Percentiles rank a stretch among this genome's conserved stretches.
Conservation (phyloP, 2,797 vertebrate species). For the Setipinna tenuifilis region DNA sequence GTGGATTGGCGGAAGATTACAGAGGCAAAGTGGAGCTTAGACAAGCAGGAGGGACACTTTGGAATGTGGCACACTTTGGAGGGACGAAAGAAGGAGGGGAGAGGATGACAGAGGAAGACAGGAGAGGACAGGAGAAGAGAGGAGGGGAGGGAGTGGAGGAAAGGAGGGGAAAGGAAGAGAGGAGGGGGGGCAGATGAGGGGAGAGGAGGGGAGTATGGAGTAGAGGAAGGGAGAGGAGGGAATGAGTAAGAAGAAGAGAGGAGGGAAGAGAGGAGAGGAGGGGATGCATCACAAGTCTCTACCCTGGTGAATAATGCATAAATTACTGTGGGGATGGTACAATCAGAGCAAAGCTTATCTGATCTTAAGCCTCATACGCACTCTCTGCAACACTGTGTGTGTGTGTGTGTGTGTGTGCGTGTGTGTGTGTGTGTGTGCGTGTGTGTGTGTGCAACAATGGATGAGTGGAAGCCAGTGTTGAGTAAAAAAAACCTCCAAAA, state of each 20-base stretch:
- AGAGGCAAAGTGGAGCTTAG: too few relatives aligned
- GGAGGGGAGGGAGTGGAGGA: too few relatives aligned
- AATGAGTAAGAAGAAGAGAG: not conserved
- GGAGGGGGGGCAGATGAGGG: too few relatives aligned
- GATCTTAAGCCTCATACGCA: constrained; percentile 20
- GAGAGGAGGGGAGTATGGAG: too few relatives aligned
- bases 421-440: constrained; percentile 13
- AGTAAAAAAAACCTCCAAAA: not conserved
- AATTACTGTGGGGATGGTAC: not conserved
- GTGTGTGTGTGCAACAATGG: constrained; percentile 1
- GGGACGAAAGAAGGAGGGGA: too few relatives aligned
- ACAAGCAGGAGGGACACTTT: too few relatives aligned
- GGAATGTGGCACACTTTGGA: too few relatives aligned
- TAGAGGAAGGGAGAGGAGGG: too few relatives aligned
- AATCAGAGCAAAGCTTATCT: constrained; percentile 23
- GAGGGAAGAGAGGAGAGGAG: not conserved
- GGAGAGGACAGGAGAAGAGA: not conserved
- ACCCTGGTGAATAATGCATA: constrained; percentile 14
- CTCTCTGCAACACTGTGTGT: constrained; percentile 20
- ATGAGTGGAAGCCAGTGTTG: not conserved
- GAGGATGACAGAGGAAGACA: not conserved
- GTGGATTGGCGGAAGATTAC: too few relatives aligned
- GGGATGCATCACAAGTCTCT: not conserved
- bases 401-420: not conserved
- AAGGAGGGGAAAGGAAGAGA: too few relatives aligned